Base-by-base conservation (phyloP, 2,113 vertebrate genomes). In the Arvicanthis niloticus region DNA sequence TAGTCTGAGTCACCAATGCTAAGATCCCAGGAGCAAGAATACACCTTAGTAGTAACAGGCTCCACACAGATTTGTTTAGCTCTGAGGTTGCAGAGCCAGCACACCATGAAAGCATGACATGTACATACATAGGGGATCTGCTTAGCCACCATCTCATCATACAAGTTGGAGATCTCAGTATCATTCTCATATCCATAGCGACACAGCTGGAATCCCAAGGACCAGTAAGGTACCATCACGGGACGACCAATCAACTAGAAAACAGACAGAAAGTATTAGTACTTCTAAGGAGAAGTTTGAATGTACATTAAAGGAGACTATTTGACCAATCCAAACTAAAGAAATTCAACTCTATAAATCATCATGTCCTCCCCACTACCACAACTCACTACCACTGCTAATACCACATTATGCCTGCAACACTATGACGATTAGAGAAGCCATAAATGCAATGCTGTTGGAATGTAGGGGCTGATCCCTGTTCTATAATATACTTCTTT, bases 161-260 rank as follows among this genome's bases (percentile, higher is more conserved):
- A 99, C 2, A 99, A 56, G 29, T 97, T 78, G 67, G 94, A 24
- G 0, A 99, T 99, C 97, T 99, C 99, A 0, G 51, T 0, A 91
- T 99, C 99, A 1, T 99, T 99, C 13, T 72, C 58, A 19, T 99
- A 99, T 80, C 99, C 99, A 70, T 99, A 99, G 96, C 99, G 99
- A 98, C 99, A 99, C 78, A 99, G 98, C 96, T 99, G 99, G 98
- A 99, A 99, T 67, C 99, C 99, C 96, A 99, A 98, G 68, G 99
- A 97, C 99, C 99, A 99, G 97, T 99, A 99, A 81, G 99, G 98
- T 53, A 99, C 99, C 98, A 99, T 98, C 96, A 99, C 99, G 0
- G 99, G 99, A 62, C 99, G 99, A 53, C 99, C 99, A 96, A 99
- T 98, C 92, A 99, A 96, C 99, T 99, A 95, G 80, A 95, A 98